Conservation (phyloP, 35 echinoderm and acorn worm genomes). For the Diadema setosum region DNA sequence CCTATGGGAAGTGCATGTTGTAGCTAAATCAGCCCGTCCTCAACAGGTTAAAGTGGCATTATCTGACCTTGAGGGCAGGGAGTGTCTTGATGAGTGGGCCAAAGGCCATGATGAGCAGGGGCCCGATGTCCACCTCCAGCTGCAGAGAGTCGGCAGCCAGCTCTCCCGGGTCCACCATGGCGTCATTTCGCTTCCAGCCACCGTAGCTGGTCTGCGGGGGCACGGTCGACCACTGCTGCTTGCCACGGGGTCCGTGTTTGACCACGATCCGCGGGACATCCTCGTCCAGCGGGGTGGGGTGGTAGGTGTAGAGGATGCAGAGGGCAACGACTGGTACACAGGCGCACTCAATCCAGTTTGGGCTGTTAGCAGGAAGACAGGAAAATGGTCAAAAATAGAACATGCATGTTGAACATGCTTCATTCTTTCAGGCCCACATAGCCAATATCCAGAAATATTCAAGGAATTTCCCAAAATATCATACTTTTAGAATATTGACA, state of each 20-base stretch:
- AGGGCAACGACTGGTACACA: conserved; percentile 70
- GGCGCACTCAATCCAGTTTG: conserved; percentile 81
- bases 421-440: no score
- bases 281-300: conserved; percentile 76
- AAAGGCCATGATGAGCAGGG: conserved; percentile 70
- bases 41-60: no score
- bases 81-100: conserved; percentile 60
- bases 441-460: no score
- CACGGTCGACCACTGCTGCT: neutral
- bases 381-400: no score
- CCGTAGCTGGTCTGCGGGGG: conserved; percentile 49
- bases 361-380: neutral
- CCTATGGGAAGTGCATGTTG: no score
- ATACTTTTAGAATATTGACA: no score
- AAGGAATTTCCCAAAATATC: no score
- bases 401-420: no score
- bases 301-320: conserved; percentile 74
- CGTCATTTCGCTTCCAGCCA: conserved; percentile 41
- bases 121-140: conserved; percentile 89
- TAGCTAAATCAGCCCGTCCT: no score
- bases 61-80: conserved; percentile 75
- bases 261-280: conserved; percentile 62
- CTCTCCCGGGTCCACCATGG: conserved; percentile 37
- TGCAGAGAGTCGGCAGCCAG: conserved; percentile 63
- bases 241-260: conserved; percentile 19